phyloP scores from a whole-genome alignment of 1,140 invertebrate genomes.

The Branchinecta lindahli region DNA sequence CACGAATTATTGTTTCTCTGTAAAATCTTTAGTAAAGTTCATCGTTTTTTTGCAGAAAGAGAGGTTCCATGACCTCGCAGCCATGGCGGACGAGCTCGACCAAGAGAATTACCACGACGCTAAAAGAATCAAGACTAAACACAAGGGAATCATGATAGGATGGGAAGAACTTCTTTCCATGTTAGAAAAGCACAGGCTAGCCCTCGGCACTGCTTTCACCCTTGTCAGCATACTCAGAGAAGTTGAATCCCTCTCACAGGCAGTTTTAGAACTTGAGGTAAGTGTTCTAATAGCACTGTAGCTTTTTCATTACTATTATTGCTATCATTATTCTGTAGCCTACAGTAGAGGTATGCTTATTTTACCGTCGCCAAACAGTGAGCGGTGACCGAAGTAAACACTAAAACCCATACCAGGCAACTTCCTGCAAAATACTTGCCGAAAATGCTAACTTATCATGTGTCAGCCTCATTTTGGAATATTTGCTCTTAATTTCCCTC shows the following conservation, averaged over 20 bases:
- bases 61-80: constrained; percentile 77
- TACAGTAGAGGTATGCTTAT: too few species aligned
- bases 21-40: too few species aligned
- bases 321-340: too few species aligned
- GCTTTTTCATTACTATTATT: not conserved
- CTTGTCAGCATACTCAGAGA: constrained; percentile 74
- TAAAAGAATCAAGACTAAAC: constrained; percentile 60
- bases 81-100: constrained; percentile 78
- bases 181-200: constrained; percentile 65
- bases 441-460: too few species aligned
- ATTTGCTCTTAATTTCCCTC: too few species aligned
- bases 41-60: constrained; percentile 49
- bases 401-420: too few species aligned
- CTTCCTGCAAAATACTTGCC: too few species aligned
- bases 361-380: too few species aligned
- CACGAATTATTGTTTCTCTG: too few species aligned
- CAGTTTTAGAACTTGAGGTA: constrained; percentile 63
- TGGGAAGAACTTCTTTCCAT: constrained; percentile 74
- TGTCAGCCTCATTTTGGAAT: too few species aligned
- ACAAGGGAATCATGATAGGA: constrained; percentile 67
- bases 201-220: constrained; percentile 55
- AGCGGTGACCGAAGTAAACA: too few species aligned
- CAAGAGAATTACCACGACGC: constrained; percentile 80
- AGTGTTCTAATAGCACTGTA: not conserved
- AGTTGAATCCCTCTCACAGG: constrained; percentile 71